Percentiles rank a stretch among this genome's conserved stretches.
Conservation (phyloP, 2,113 vertebrate genomes). For the Eolophus roseicapilla region DNA sequence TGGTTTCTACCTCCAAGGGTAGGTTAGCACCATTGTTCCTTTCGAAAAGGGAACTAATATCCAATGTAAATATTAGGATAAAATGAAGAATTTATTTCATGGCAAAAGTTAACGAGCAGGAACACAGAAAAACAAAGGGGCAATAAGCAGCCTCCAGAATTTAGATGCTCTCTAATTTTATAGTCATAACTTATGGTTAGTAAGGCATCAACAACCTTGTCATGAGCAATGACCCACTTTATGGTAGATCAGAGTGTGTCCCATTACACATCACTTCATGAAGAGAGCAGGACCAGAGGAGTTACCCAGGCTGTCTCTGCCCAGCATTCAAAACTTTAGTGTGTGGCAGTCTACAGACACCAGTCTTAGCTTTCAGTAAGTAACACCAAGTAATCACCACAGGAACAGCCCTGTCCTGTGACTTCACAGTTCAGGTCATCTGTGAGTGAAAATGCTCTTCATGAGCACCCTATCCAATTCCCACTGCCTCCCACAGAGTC, state of each 20-base stretch:
- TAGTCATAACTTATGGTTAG: not conserved
- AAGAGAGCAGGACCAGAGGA: not conserved
- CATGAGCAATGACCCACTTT: not conserved
- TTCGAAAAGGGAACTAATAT: not conserved
- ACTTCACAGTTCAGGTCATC: not conserved
- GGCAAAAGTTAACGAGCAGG: not conserved
- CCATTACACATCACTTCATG: not conserved
- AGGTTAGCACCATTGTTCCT: not conserved
- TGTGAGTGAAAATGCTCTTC: not conserved
- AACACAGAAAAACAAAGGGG: not conserved
- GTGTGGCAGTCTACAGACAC: not conserved
- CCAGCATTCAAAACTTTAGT: not conserved
- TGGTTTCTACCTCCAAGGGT: not conserved
- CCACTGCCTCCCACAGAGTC: not conserved
- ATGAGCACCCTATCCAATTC: not conserved
- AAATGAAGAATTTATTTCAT: not conserved
- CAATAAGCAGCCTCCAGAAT: not conserved
- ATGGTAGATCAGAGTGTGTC: not conserved
- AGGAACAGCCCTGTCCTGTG: not conserved
- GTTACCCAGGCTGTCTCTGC: not conserved
- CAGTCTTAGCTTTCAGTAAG: not conserved
- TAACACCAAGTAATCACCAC: not conserved
- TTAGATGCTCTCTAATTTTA: not conserved
- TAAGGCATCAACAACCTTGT: not conserved
- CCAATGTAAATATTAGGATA: not conserved